Conservation (phyloP, 2,113 vertebrate genomes). For the Atherinomorus stipes region DNA sequence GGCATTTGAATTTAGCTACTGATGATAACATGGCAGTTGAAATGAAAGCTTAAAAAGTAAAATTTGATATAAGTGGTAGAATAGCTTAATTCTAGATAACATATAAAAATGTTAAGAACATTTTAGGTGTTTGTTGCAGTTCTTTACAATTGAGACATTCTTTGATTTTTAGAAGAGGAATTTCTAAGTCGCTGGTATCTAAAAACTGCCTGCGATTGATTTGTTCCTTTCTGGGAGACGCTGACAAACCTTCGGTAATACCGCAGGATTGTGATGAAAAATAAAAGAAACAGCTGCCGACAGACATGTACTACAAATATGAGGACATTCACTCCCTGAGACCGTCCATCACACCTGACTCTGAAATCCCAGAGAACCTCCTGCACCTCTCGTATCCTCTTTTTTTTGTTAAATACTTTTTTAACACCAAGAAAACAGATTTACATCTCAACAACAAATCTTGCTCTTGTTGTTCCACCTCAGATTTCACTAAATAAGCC, state of each 20-base stretch:
- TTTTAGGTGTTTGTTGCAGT: no score
- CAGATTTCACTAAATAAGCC: not conserved
- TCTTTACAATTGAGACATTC: no score
- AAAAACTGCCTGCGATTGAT: not conserved
- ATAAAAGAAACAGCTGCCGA: slow-evolving; percentile 55
- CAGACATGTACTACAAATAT: slow-evolving; percentile 83
- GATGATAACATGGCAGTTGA: no score
- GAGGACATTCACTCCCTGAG: slow-evolving; percentile 82
- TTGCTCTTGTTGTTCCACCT: no score
- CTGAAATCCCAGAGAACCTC: slow-evolving; percentile 84
- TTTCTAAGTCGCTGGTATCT: not conserved
- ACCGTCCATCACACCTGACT: slow-evolving; percentile 82
- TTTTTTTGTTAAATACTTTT: not conserved
- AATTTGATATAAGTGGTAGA: no score
- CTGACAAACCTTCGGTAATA: not conserved
- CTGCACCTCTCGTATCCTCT: slow-evolving; percentile 91
- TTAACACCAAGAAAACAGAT: no score
- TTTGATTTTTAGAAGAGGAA: not conserved
- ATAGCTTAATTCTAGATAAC: no score
- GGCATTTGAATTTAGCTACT: no score
- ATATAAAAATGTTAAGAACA: no score
- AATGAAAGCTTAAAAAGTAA: no score
- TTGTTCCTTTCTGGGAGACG: slow-evolving; percentile 1
- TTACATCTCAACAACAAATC: not conserved
- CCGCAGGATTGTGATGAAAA: slow-evolving; percentile 17